phyloP scores from a whole-genome alignment of 2,797 vertebrate species.

The Enteromius mattozi region DNA sequence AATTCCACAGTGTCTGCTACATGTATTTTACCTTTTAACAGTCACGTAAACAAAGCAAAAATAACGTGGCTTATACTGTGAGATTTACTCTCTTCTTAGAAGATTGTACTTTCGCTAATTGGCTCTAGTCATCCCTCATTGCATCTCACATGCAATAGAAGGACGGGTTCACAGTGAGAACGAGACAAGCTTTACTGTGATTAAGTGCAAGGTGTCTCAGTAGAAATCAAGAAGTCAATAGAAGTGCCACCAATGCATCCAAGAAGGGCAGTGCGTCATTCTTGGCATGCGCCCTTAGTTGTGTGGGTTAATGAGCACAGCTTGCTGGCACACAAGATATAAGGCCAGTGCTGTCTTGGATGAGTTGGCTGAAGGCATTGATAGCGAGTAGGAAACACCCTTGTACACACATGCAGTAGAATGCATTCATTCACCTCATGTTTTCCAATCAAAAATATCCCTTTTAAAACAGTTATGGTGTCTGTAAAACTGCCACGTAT shows the following conservation, averaged over 20 bases:
- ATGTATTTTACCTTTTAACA: background rate
- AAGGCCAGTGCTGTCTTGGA: background rate
- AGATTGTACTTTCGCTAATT: slow-evolving; percentile 64
- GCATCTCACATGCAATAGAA: slow-evolving; percentile 46
- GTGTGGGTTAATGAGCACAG: background rate
- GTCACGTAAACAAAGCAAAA: background rate
- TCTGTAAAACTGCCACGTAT: background rate
- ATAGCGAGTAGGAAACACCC: background rate
- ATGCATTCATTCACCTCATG: background rate
- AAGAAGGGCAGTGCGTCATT: background rate
- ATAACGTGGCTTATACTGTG: slow-evolving; percentile 25
- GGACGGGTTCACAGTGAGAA: slow-evolving; percentile 18
- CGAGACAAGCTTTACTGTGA: slow-evolving; percentile 21
- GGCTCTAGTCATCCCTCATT: slow-evolving; percentile 63
- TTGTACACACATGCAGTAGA: background rate
- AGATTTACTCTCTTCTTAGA: slow-evolving; percentile 44
- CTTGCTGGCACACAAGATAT: background rate
- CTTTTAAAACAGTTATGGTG: background rate
- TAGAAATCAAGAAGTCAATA: slow-evolving; percentile 26
- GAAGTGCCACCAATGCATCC: background rate
- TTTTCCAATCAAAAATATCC: background rate
- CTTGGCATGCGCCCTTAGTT: background rate
- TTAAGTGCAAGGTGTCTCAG: background rate
- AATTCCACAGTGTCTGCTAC: background rate
- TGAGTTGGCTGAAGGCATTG: background rate